Percentiles rank a stretch among this genome's conserved stretches.
Conservation (phyloP, 2,888 invertebrate genomes). For the Taenaris catops region DNA sequence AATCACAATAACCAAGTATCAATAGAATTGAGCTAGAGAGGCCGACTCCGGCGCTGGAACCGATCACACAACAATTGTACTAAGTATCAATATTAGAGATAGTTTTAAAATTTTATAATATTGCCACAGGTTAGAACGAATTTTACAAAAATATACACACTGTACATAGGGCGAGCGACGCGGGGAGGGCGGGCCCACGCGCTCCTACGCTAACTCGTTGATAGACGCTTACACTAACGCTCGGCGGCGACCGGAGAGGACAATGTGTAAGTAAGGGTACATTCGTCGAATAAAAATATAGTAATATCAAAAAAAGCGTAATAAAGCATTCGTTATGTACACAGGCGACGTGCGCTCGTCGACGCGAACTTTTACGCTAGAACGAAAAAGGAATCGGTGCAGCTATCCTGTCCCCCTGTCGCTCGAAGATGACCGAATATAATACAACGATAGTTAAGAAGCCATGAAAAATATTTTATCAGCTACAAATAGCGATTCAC, state of each 20-base stretch:
- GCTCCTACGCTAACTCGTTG: conserved; percentile 68
- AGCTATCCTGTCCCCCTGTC: too few species aligned
- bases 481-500: too few species aligned
- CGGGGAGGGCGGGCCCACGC: conserved; percentile 13
- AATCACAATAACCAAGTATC: conserved; percentile 55
- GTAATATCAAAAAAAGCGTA: conserved; percentile 69
- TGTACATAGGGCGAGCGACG: conserved; percentile 58
- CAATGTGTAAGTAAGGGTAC: too few species aligned
- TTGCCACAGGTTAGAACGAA: conserved; percentile 73
- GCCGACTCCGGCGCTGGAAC: conserved; percentile 42
- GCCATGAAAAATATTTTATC: too few species aligned
- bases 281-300: conserved; percentile 37
- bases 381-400: too few species aligned
- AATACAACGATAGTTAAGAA: too few species aligned
- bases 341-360: conserved; percentile 30
- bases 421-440: too few species aligned
- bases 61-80: conserved; percentile 61
- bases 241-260: conserved; percentile 7
- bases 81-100: conserved; percentile 62
- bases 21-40: conserved; percentile 76
- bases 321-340: conserved; percentile 71
- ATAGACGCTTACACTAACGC: conserved; percentile 55
- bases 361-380: conserved; percentile 16
- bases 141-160: conserved; percentile 78
- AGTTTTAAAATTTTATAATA: conserved; percentile 67